Evolutionary conservation across 2,888 invertebrate genomes (phyloP).

Genomic region (Euproctis similis): DNA sequence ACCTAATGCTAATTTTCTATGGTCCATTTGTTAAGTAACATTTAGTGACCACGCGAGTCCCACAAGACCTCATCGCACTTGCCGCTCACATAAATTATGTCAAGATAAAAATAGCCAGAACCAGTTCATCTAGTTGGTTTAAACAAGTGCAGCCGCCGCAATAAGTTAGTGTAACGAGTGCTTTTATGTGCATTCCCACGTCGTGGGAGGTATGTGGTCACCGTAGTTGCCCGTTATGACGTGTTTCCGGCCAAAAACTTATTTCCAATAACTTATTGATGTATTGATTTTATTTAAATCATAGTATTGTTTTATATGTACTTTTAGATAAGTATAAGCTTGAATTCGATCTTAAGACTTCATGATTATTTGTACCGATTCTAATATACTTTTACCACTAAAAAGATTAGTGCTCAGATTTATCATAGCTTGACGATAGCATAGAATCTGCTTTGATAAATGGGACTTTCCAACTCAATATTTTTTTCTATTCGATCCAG

Average conservation of each 20-base stretch:
- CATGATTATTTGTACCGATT: no score
- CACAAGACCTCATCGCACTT: background rate
- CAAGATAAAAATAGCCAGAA: conserved; percentile 8
- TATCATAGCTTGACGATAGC: no score
- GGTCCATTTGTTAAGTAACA: background rate
- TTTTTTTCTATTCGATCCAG: no score
- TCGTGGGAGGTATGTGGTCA: conserved; percentile 1
- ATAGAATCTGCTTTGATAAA: no score
- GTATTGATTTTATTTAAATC: no score
- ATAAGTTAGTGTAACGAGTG: conserved; percentile 10
- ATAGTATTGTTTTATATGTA: no score
- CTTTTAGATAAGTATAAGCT: no score
- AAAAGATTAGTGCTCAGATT: no score
- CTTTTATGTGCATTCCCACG: conserved; percentile 22
- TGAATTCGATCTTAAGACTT: no score
- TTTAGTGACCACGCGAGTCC: background rate
- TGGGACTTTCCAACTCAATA: no score
- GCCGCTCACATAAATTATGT: conserved; percentile 7
- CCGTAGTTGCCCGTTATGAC: conserved; percentile 11
- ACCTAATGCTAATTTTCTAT: no score
- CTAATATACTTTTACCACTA: no score
- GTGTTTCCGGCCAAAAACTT: conserved; percentile 7
- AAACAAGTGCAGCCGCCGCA: conserved; percentile 7
- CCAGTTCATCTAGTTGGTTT: conserved; percentile 7
- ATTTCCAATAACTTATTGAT: conserved; percentile 6